Conservation (phyloP, 2,888 invertebrate genomes). For the Sussaba pulchella region DNA sequence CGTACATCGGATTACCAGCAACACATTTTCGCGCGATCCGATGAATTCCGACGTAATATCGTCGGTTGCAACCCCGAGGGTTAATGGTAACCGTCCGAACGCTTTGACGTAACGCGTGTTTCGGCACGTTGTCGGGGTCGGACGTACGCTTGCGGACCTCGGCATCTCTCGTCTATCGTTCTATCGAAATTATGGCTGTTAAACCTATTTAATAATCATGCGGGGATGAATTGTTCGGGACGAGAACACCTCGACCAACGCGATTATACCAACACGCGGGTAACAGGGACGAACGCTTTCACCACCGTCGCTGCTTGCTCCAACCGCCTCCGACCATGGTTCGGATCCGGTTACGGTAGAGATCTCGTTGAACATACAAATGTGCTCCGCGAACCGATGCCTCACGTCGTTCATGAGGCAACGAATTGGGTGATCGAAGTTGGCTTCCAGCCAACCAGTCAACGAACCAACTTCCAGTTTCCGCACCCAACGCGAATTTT, state of each 20-base stretch:
- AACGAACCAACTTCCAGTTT: slow-evolving; percentile 33
- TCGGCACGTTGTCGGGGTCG: background rate
- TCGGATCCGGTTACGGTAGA: slow-evolving; percentile 10
- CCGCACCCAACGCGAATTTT: slow-evolving; percentile 6
- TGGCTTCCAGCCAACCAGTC: slow-evolving; percentile 34
- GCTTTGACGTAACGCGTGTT: slow-evolving; percentile 18
- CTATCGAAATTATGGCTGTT: slow-evolving; percentile 27
- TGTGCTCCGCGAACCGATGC: background rate
- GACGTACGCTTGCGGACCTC: background rate
- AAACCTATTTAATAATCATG: slow-evolving; percentile 51
- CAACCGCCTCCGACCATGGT: background rate
- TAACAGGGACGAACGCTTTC: background rate
- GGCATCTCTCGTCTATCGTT: background rate
- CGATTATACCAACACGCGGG: slow-evolving; percentile 2
- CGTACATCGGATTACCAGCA: slow-evolving; percentile 38
- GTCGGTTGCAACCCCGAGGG: background rate
- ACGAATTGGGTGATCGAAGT: slow-evolving; percentile 53
- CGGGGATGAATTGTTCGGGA: slow-evolving; percentile 27
- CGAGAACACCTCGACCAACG: slow-evolving; percentile 20
- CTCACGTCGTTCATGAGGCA: slow-evolving; percentile 30
- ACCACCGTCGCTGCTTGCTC: background rate
- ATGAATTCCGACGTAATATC: slow-evolving; percentile 33
- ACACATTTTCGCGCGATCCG: slow-evolving; percentile 5
- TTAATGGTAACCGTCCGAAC: background rate
- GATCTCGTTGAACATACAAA: slow-evolving; percentile 4